Conservation (phyloP, 2,113 vertebrate species). For the Paradoxurus hermaphroditus region DNA sequence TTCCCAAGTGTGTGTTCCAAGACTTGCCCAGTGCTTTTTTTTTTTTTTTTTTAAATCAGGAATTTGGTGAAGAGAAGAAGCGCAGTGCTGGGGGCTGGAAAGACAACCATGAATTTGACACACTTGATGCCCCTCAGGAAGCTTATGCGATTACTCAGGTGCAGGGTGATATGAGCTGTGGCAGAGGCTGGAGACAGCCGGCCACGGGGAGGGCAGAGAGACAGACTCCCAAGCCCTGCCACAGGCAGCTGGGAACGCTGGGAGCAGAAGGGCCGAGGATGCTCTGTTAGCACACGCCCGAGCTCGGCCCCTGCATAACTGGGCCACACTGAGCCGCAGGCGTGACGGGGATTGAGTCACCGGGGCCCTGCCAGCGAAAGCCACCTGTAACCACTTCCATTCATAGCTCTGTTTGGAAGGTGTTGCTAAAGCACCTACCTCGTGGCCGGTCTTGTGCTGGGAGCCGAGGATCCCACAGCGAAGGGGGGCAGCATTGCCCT, state of each 20-base stretch:
- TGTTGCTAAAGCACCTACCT: not conserved
- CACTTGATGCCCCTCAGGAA: not conserved
- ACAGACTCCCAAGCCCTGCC: not conserved
- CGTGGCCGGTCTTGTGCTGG: not conserved
- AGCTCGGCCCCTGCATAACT: not conserved
- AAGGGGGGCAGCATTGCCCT: not conserved
- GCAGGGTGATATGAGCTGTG: not conserved
- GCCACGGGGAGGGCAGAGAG: not conserved
- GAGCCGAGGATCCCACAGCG: not conserved
- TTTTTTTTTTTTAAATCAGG: not conserved
- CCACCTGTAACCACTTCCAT: not conserved
- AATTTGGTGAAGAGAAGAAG: not conserved
- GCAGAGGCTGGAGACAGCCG: not conserved
- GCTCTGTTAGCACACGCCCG: accelerated
- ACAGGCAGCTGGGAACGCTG: not conserved
- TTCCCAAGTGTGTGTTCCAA: not conserved
- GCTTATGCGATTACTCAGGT: not conserved
- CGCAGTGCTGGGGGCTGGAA: not conserved
- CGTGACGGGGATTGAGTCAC: not conserved
- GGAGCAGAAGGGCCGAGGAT: not conserved
- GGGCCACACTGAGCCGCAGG: not conserved
- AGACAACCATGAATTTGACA: not conserved
- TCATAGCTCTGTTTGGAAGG: not conserved
- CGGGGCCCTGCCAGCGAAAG: not conserved
- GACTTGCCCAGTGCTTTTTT: not conserved